Evolutionary conservation across 2,113 vertebrate genomes (phyloP).

Genomic region (Phalacrocorax brasilianus): DNA sequence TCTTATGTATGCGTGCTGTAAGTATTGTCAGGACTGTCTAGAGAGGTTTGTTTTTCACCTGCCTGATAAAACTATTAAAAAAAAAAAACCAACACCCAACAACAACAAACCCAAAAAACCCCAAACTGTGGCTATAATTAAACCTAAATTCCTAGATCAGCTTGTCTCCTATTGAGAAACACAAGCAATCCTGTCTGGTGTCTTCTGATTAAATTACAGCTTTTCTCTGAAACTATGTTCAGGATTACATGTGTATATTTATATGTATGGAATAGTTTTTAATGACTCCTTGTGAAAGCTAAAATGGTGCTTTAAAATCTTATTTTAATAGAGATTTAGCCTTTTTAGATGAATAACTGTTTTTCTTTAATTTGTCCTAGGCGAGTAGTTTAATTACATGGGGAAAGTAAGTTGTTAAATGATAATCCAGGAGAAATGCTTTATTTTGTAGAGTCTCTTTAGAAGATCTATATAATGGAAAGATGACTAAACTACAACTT

Average conservation of each 20-base stretch:
- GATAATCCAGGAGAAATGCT: conserved; percentile 23
- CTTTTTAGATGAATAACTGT: background rate
- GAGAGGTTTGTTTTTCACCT: background rate
- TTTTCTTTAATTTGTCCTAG: background rate
- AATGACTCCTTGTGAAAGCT: background rate
- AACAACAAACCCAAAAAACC: too few species aligned
- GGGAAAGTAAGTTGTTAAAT: background rate
- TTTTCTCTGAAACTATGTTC: background rate
- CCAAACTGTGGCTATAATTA: background rate
- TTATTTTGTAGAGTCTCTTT: conserved; percentile 87
- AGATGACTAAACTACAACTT: conserved; percentile 98
- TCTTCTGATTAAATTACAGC: background rate
- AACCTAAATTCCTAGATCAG: background rate
- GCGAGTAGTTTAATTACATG: background rate
- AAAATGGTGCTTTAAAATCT: background rate
- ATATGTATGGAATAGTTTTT: background rate
- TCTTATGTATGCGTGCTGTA: background rate
- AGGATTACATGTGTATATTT: background rate
- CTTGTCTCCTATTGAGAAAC: background rate
- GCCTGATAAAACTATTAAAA: background rate
- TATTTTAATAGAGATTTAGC: background rate
- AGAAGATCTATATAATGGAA: conserved; percentile 98
- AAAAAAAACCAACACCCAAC: background rate
- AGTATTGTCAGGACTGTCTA: background rate
- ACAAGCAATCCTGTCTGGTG: background rate